Base-by-base conservation (phyloP, 2,797 vertebrate genomes). In the Channallabes apus region DNA sequence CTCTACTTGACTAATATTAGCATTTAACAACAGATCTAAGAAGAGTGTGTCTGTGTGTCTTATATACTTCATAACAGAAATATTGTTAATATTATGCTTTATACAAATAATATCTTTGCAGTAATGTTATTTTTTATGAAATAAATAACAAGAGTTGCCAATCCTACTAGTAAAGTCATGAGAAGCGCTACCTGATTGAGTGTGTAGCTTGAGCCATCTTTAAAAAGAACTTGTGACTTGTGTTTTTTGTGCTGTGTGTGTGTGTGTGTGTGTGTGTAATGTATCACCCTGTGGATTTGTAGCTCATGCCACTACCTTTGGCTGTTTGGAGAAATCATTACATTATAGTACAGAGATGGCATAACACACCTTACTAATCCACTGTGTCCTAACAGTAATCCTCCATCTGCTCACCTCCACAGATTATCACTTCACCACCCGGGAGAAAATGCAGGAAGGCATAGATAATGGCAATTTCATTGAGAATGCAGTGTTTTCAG, bases 401-500 rank as follows among this genome's bases (percentile, higher is more conserved):
- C 79, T 69, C 71, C 62, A 59, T 84, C 72, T 78, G 35, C 67
- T 89, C 84, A 46, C 75, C 27, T 79, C 58, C 69, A 4, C 92
- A 99, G 98, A 99, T 93, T 99, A 99, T 89, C 96, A 98, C 93
- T 99, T 96, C 91, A 95, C 96, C 86, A 96, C 94, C n/a, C 94
- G 94, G 87, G 97, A 97, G 89, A 94, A 91, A 84, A 97, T 99
- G 97, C 95, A 96, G 93, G 93, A 94, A 9, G 95, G 95, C 24
- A 97, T 99, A 0, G 94, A 95, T 7, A 95, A 96, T 0, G 96
- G 96, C 0, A 95, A 97, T 32, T 99, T 99, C 91, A 97, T 99
- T 0, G 98, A 99, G 90, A 96, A 97, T 0, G 97, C 97, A 0
- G 96, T 97, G 89, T 99, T 99, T 94, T 99, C 98, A 0, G 97